Evolutionary conservation across 2,797 vertebrate species (phyloP).

Genomic region (Cynodonichthys magdalenae): DNA sequence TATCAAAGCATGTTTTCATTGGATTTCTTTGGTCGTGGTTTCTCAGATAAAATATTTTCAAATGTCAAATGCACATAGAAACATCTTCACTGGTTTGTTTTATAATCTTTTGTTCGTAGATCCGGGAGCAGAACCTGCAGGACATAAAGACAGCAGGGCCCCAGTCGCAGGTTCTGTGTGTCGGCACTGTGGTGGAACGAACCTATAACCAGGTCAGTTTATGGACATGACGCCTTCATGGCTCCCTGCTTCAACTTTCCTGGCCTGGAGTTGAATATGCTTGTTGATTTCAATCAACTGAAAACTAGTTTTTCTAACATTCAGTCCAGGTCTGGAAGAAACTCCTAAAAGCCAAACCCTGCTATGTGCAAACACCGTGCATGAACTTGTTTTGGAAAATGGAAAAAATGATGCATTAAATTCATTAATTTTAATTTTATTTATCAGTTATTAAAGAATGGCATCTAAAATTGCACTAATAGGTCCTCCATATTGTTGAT

Average conservation of each 20-base stretch:
- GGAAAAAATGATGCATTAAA: conserved; percentile 3
- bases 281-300: background rate
- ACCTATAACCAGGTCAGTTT: conserved; percentile 91
- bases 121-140: conserved; percentile 97
- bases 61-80: too few species aligned
- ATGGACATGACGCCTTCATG: background rate
- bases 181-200: conserved; percentile 87
- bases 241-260: conserved; percentile 37
- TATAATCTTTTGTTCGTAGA: conserved; percentile 73
- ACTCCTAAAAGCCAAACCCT: conserved; percentile 15
- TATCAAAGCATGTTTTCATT: conserved; percentile 49
- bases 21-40: too few species aligned
- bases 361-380: conserved; percentile 31
- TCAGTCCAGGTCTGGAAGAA: conserved; percentile 62
- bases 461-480: background rate
- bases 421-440: background rate
- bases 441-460: conserved; percentile 11
- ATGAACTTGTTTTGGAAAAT: conserved; percentile 33
- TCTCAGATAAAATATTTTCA: too few species aligned
- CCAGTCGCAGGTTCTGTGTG: conserved; percentile 93
- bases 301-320: background rate
- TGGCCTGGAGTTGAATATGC: conserved; percentile 55
- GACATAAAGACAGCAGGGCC: conserved; percentile 97
- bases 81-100: background rate
- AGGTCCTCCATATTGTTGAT: conserved; percentile 46